phyloP scores from a whole-genome alignment of 1,140 invertebrate species.

The Drosophila simulans region DNA sequence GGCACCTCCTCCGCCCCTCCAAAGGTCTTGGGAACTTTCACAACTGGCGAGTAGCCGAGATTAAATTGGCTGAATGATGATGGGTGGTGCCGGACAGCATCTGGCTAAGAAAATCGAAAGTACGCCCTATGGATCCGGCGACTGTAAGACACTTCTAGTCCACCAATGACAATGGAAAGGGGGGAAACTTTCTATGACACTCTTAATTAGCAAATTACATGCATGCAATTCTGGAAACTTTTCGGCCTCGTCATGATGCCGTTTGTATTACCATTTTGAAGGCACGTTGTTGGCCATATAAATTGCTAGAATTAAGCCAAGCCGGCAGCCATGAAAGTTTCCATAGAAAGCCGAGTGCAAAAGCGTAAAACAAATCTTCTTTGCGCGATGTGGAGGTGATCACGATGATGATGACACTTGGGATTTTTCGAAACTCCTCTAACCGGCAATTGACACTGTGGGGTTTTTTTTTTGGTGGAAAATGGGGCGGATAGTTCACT shows the following conservation, averaged over 20 bases:
- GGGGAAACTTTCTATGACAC: slow-evolving; percentile 52
- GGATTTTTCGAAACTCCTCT: slow-evolving; percentile 25
- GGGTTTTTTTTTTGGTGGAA: neutral
- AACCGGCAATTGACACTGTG: slow-evolving; percentile 26
- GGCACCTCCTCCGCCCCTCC: slow-evolving; percentile 12
- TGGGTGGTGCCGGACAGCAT: slow-evolving; percentile 3
- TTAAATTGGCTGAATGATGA: slow-evolving; percentile 17
- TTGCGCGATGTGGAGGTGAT: slow-evolving; percentile 6
- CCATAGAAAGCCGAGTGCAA: slow-evolving; percentile 33
- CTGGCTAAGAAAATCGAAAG: slow-evolving; percentile 27
- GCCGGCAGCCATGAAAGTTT: slow-evolving; percentile 52
- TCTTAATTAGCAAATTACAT: slow-evolving; percentile 49
- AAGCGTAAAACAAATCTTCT: slow-evolving; percentile 8
- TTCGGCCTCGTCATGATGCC: slow-evolving; percentile 21
- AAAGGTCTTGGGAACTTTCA: slow-evolving; percentile 52
- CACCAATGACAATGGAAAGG: slow-evolving; percentile 7
- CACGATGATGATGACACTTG: slow-evolving; percentile 45
- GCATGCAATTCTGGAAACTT: slow-evolving; percentile 43
- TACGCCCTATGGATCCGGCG: slow-evolving; percentile 5
- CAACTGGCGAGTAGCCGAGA: slow-evolving; percentile 24
- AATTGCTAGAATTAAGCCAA: slow-evolving; percentile 49
- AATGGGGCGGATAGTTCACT: slow-evolving; percentile 19
- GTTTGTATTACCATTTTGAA: slow-evolving; percentile 18
- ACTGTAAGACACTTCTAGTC: slow-evolving; percentile 25
- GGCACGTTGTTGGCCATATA: slow-evolving; percentile 45